A percentile compares a stretch with the other conserved stretches of the same genome.
Conservation (phyloP, 2,888 invertebrate genomes). For the Mesoligia furuncula region DNA sequence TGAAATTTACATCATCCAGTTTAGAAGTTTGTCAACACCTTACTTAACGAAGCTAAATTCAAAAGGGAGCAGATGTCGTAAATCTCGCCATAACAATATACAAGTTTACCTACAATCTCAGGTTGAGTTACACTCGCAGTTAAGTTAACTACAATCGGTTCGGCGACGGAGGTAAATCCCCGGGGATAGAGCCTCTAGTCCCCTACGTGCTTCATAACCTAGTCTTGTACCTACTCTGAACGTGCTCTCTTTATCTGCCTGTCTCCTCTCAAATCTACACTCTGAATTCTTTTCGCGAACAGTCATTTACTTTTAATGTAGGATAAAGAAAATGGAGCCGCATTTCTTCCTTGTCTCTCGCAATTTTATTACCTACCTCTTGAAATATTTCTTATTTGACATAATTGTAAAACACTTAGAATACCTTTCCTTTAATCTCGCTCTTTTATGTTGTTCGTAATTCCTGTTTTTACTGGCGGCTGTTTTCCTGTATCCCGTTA, state of each 20-base stretch:
- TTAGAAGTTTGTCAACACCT: slow-evolving; percentile 53
- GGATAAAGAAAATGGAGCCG: slow-evolving; percentile 33
- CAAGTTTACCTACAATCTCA: slow-evolving; percentile 59
- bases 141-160: slow-evolving; percentile 69
- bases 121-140: slow-evolving; percentile 62
- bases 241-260: slow-evolving; percentile 47
- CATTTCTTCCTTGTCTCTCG: slow-evolving; percentile 31
- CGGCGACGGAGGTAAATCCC: slow-evolving; percentile 74
- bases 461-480: slow-evolving; percentile 38
- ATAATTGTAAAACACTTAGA: slow-evolving; percentile 47
- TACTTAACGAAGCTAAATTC: slow-evolving; percentile 64
- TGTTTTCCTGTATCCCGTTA: slow-evolving; percentile 31
- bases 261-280: slow-evolving; percentile 19
- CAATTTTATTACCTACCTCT: slow-evolving; percentile 44
- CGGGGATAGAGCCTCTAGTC: slow-evolving; percentile 57
- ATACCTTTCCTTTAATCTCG: slow-evolving; percentile 44
- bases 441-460: slow-evolving; percentile 37
- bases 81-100: slow-evolving; percentile 68
- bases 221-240: slow-evolving; percentile 20
- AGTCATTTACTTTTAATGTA: slow-evolving; percentile 35
- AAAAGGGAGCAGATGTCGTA: slow-evolving; percentile 64
- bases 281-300: slow-evolving; percentile 30
- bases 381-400: slow-evolving; percentile 45
- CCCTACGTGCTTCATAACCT: slow-evolving; percentile 61
- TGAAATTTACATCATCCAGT: slow-evolving; percentile 52